Evolutionary conservation across 2,797 vertebrate species (phyloP), one percentile per base, ranked within the genome.

Genomic region (Cynodonichthys magdalenae): DNA sequence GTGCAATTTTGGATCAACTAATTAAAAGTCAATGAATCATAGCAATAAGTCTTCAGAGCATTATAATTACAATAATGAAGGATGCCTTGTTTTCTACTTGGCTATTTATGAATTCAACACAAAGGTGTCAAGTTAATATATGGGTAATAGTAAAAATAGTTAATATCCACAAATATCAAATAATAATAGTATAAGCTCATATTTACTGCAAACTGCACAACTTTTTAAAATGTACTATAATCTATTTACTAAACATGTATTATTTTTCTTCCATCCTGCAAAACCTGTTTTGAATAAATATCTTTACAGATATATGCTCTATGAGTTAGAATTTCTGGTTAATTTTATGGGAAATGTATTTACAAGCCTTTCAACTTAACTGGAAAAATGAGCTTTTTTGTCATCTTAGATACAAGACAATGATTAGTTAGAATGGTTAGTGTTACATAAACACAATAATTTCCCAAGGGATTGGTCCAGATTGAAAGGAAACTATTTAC

Each of bases 401-500:
- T 31, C 6, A 9, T 19, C 10, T 42, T 6, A 27, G 42, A 15
- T 1, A 1, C 11, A 3, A 27, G 15, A 59, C 61, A 50, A 36
- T 10, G 8, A 49, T 53, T 45, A 39, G 20, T 2, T 17, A 15
- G 34, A 14, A 65, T 29, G 54, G 20, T 61, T 18, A 59, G 63
- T 12, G 17, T 57, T 55, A 51, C 17, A 14, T 49, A 60, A 3
- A 42, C 59, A 29, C 7, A 19, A 55, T 48, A 0, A 63, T 59
- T 47, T 71, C 29, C 50, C 45, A 55, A 28, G 59, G 57, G 41
- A 41, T n/a, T 8, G 11, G 27, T 20, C 20, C 5, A 29, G 55
- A 61, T 24, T 18, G 29, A 69, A 63, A 74, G 34, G 34, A 19
- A 7, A 63, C 14, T 17, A 57, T 19, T 53, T 1, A 66, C 7